Base-by-base conservation (phyloP, 1,140 invertebrate species). In the Drosophila albomicans region DNA sequence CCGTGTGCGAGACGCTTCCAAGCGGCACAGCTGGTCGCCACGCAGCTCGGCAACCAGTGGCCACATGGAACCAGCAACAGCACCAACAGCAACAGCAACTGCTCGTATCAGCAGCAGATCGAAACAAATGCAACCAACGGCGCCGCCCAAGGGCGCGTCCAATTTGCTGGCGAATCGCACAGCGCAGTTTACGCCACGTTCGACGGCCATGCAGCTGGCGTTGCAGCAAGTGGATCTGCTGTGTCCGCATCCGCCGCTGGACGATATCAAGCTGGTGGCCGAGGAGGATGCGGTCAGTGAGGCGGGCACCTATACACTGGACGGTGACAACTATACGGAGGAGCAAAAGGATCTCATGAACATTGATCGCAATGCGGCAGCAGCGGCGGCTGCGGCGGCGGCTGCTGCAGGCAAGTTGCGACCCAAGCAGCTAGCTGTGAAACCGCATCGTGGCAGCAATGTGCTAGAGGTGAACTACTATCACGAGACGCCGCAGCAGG, bases 251-350 rank as follows among this genome's bases (percentile, higher is more conserved):
- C 90, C 90, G 16, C 92, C 92, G 28, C 76, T 92, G 15, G 73
- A 75, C 10, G 91, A 92, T 49, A 43, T 79, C 5, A 90, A 89
- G 54, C 41, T 43, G 8, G 46, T 11, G 25, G 30, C 45, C 25
- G 56, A 69, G 25, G 41, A 92, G 68, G 88, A 82, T 68, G 68
- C 96, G 28, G 94, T 95, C 0, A 97, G 96, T 92, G 96, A 97
- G 91, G 94, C 96, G 5, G 97, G 97, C 30, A 98, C 97, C 1
- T 98, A 98, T 78, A 98, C 97, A 0, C 95, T 98, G 38, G 96
- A 97, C 78, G 96, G 96, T 62, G 96, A 97, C 77, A 95, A 95
- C 91, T 97, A 96, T 78, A 96, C 96, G 1, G 97, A 97, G 82
- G 96, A 97, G 82, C 96, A 97, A 75, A 96, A 96, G 93, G 97